Conservation (phyloP, 1,140 invertebrate species). For the Popillia japonica region DNA sequence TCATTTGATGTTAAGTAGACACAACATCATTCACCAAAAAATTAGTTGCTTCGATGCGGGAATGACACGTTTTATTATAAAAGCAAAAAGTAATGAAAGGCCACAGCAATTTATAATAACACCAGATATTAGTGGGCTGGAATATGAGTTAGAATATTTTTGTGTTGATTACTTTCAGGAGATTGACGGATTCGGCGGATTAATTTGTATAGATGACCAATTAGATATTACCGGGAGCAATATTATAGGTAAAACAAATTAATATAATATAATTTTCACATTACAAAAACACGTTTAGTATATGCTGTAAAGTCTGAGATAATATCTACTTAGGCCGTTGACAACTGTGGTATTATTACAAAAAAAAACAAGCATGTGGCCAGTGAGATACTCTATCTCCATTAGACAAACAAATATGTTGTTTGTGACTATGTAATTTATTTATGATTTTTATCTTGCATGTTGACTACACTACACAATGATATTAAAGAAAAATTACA, state of each 20-base stretch:
- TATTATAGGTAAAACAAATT: not conserved
- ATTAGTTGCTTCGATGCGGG: constrained; percentile 4
- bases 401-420: too few relatives aligned
- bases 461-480: too few relatives aligned
- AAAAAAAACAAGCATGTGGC: too few relatives aligned
- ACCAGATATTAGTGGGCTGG: not conserved
- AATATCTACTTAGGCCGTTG: too few relatives aligned
- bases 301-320: too few relatives aligned
- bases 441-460: too few relatives aligned
- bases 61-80: constrained; percentile 15
- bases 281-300: too few relatives aligned
- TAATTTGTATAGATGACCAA: not conserved
- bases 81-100: not conserved
- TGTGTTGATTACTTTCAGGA: not conserved
- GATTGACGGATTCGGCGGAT: not conserved
- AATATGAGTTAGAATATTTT: not conserved
- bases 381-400: too few relatives aligned
- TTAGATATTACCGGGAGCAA: not conserved
- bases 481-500: too few relatives aligned
- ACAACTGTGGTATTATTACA: too few relatives aligned
- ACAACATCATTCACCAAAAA: not conserved
- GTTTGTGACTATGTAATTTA: too few relatives aligned
- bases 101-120: not conserved
- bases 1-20: not conserved
- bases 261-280: too few relatives aligned